Evolutionary conservation across 2,797 vertebrate genomes (phyloP), one percentile per base, ranked within the genome.

Genomic region (Sebastes kiyomatsui): DNA sequence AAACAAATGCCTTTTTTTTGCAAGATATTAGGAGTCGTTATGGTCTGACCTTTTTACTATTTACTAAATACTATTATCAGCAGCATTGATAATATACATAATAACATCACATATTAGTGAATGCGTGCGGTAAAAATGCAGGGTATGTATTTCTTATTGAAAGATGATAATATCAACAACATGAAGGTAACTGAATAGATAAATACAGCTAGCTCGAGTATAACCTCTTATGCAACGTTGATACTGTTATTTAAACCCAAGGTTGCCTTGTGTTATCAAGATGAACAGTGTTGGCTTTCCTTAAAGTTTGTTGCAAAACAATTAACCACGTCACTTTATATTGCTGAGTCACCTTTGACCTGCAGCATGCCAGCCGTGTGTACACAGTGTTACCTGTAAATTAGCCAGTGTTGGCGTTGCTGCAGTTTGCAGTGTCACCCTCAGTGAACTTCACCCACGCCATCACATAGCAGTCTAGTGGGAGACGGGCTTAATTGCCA

Each of bases 361-460:
- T 54, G 28, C 59, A 64, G 71, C 72, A 30, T 46, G 46, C 35
- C 72, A 62, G 62, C 65, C 4, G 69, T 67, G 77, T 75, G 60
- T 82, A 33, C 84, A 60, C 87, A 64, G 67, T 78, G 75, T 83
- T 86, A 92, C 90, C 92, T 90, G 87, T 84, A 83, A 91, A 91
- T 93, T 92, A 92, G 84, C 75, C 60, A 12, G 49, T 85, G 90
- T 81, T 87, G 88, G 86, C 75, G 82, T 82, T 84, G 67, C 67
- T 70, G 74, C 75, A 72, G 83, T 85, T 90, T 85, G 84, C 82
- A 30, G 66, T 74, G 72, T 87, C 90, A 86, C 85, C 88, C 79
- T 72, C 46, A 30, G 74, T 91, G 90, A 91, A 92, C 92, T 82
- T 81, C 80, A 75, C 91, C 90, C 85, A 90, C 90, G 33, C 84